A percentile compares a stretch with the other conserved stretches of the same genome.
phyloP scores from a whole-genome alignment of 2,888 invertebrate genomes.

The Eurois occulta region DNA sequence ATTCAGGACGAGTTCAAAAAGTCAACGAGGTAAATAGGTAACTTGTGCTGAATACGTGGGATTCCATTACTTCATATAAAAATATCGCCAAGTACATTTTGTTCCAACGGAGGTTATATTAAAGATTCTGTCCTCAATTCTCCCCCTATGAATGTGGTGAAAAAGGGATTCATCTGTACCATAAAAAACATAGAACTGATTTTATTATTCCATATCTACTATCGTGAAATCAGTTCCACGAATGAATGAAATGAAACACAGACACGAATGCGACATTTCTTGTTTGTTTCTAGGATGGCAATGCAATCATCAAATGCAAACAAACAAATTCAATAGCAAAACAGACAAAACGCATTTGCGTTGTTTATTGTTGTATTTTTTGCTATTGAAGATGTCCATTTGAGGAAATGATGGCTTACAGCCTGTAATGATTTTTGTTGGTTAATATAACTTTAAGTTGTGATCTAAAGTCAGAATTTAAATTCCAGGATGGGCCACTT shows the following conservation, averaged over 20 bases:
- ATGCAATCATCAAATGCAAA: neutral
- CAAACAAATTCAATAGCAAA: neutral
- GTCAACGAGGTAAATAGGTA: slow-evolving; percentile 43
- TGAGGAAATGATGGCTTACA: neutral
- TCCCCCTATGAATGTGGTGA: neutral
- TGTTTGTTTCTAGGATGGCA: neutral
- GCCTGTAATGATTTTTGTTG: neutral
- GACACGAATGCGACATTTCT: neutral
- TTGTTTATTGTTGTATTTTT: neutral
- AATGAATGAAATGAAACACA: no score
- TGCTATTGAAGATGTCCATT: neutral
- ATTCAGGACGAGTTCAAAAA: slow-evolving; percentile 49
- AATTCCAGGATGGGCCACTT: neutral
- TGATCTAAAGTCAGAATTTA: neutral
- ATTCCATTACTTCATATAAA: slow-evolving; percentile 12
- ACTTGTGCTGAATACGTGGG: slow-evolving; percentile 34
- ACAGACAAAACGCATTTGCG: neutral
- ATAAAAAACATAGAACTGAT: neutral
- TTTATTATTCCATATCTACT: neutral
- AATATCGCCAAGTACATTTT: slow-evolving; percentile 3
- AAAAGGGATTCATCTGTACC: neutral
- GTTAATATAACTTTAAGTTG: neutral
- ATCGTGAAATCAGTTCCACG: neutral
- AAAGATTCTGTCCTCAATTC: neutral
- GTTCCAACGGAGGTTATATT: neutral